Percentiles rank a stretch among this genome's conserved stretches.
Conservation (phyloP, 2,888 invertebrate species). For the Catonia carolina region DNA sequence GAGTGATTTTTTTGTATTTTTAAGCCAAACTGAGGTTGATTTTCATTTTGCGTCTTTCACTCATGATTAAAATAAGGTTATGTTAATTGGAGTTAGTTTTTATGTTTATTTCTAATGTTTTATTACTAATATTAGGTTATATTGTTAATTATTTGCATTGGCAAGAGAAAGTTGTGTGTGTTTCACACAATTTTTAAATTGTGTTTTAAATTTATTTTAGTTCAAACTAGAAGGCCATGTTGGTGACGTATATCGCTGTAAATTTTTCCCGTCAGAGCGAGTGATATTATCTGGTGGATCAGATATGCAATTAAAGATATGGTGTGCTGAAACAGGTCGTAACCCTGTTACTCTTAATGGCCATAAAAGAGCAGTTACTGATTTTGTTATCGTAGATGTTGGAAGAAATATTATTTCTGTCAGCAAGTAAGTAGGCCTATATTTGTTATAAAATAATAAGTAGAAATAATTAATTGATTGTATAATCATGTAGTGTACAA, state of each 20-base stretch:
- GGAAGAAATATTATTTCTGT: slow-evolving; percentile 64
- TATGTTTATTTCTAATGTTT: too few species aligned
- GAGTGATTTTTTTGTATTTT: too few species aligned
- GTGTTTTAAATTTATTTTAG: slow-evolving; percentile 36
- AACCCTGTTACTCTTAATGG: slow-evolving; percentile 61
- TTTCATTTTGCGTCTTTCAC: too few species aligned
- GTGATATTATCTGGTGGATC: slow-evolving; percentile 61
- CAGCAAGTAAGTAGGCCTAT: slow-evolving; percentile 48
- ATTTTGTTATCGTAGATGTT: slow-evolving; percentile 56
- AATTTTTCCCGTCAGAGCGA: slow-evolving; percentile 64
- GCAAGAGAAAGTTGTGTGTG: too few species aligned
- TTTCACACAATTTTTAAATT: too few species aligned
- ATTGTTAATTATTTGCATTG: too few species aligned
- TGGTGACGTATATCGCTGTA: slow-evolving; percentile 59
- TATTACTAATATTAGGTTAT: too few species aligned
- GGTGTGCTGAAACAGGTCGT: slow-evolving; percentile 61
- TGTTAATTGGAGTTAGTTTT: too few species aligned
- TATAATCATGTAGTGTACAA: not conserved
- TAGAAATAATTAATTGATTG: not conserved
- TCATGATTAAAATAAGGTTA: too few species aligned
- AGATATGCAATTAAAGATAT: slow-evolving; percentile 61
- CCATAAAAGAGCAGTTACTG: slow-evolving; percentile 57
- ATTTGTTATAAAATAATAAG: slow-evolving; percentile 11
- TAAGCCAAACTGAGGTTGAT: too few species aligned
- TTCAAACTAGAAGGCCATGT: slow-evolving; percentile 56